These are phyloP conservation scores for Gymnoscopelus microlampas DNA, from an alignment of 2,797 vertebrate species.

Conservation along the genomic window DNA sequence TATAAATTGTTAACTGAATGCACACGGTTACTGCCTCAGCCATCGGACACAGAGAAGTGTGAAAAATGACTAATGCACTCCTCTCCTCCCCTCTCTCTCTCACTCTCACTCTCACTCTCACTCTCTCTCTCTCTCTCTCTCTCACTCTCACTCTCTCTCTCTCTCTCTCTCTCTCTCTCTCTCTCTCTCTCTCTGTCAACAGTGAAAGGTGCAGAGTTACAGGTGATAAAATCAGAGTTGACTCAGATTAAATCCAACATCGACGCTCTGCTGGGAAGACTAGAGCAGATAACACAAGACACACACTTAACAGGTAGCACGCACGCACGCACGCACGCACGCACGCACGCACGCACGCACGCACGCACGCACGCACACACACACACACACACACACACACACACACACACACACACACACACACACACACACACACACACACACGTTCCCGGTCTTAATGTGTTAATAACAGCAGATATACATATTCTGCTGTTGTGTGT, in stretches of 20 bases:
- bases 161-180: conserved; percentile 1
- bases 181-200: conserved; percentile 46
- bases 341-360: neutral
- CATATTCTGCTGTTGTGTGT: too few species aligned
- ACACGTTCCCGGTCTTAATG: too few species aligned
- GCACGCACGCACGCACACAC: neutral
- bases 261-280: conserved; percentile 88
- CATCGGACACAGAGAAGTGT: too few species aligned
- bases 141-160: conserved; percentile 6
- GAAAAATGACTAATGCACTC: neutral
- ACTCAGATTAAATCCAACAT: conserved; percentile 96
- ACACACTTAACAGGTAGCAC: conserved; percentile 86
- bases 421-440: neutral
- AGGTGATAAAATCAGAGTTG: conserved; percentile 92
- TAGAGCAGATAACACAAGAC: conserved; percentile 93
- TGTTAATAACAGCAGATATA: too few species aligned
- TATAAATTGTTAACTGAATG: too few species aligned
- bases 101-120: neutral
- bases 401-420: conserved; percentile 6
- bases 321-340: conserved; percentile 2
- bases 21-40: too few species aligned
- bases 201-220: conserved; percentile 90
- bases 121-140: neutral
- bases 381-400: neutral
- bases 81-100: neutral